Conservation (phyloP, 1,140 invertebrate genomes). For the Anagrus nilaparvatae region DNA sequence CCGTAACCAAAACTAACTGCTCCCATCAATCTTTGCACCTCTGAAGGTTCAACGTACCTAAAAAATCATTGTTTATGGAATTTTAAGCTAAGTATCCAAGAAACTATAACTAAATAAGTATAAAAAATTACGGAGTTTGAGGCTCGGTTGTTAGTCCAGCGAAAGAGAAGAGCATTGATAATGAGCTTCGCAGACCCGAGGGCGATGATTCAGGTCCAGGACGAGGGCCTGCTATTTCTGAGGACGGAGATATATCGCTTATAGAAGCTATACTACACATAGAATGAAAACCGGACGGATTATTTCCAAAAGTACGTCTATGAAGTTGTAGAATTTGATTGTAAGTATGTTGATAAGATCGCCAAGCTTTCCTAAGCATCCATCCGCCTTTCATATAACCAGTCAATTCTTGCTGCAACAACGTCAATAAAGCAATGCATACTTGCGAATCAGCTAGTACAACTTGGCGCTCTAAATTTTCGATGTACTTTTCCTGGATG, state of each 20-base stretch:
- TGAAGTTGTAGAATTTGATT: slow-evolving; percentile 49
- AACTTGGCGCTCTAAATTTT: slow-evolving; percentile 51
- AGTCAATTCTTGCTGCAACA: slow-evolving; percentile 56
- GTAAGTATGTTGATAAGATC: slow-evolving; percentile 60
- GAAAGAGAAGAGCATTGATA: slow-evolving; percentile 37
- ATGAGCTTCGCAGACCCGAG: slow-evolving; percentile 35
- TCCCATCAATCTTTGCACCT: slow-evolving; percentile 52
- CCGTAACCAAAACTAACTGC: slow-evolving; percentile 67
- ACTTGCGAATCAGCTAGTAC: slow-evolving; percentile 59
- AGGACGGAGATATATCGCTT: slow-evolving; percentile 12
- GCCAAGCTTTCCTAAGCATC: slow-evolving; percentile 63
- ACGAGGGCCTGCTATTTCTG: too few relatives aligned
- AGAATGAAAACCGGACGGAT: slow-evolving; percentile 27
- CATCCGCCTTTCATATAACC: slow-evolving; percentile 63
- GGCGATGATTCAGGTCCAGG: slow-evolving; percentile 22
- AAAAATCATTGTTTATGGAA: slow-evolving; percentile 7
- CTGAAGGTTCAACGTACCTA: slow-evolving; percentile 39
- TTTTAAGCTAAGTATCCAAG: too few relatives aligned
- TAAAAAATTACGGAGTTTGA: slow-evolving; percentile 34
- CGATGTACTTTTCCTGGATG: slow-evolving; percentile 27
- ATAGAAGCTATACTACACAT: slow-evolving; percentile 20
- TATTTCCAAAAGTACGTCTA: slow-evolving; percentile 33
- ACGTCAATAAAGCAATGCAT: slow-evolving; percentile 51
- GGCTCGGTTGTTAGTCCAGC: slow-evolving; percentile 31
- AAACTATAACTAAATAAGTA: slow-evolving; percentile 16